These are phyloP conservation scores for Subacronicta megacephala DNA, from an alignment of 2,888 invertebrate genomes.

Conservation along the genomic window DNA sequence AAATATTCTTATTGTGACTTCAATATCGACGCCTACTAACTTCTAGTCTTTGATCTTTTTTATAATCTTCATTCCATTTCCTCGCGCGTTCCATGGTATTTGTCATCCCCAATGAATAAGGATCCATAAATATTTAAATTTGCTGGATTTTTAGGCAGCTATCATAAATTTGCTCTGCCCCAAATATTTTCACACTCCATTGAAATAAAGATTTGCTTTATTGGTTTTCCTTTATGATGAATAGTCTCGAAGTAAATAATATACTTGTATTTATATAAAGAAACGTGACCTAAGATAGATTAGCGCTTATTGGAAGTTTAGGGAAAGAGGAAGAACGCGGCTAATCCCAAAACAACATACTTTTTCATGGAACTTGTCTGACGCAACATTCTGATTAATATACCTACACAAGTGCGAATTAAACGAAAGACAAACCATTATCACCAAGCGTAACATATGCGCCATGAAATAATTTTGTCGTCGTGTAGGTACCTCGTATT, in stretches of 20 bases:
- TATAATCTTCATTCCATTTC: slow-evolving; percentile 18
- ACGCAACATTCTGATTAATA: slow-evolving; percentile 4
- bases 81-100: slow-evolving; percentile 16
- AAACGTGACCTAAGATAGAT: slow-evolving; percentile 19
- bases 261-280: neutral
- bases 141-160: slow-evolving; percentile 8
- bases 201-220: slow-evolving; percentile 17
- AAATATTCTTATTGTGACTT: slow-evolving; percentile 22
- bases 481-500: neutral
- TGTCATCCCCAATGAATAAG: slow-evolving; percentile 25
- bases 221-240: slow-evolving; percentile 21
- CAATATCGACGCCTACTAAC: slow-evolving; percentile 5
- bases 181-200: slow-evolving; percentile 14
- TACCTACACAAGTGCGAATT: slow-evolving; percentile 4
- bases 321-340: slow-evolving; percentile 10
- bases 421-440: slow-evolving; percentile 1
- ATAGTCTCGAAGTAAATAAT: slow-evolving; percentile 8
- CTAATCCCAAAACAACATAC: slow-evolving; percentile 24
- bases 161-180: slow-evolving; percentile 6
- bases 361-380: slow-evolving; percentile 19
- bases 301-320: slow-evolving; percentile 10
- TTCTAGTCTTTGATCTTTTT: slow-evolving; percentile 5
- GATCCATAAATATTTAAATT: slow-evolving; percentile 24
- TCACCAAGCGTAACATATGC: neutral
- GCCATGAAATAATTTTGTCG: neutral